These are phyloP conservation scores for Silurus glanis DNA, from an alignment of 2,113 vertebrate genomes.

Conservation along the genomic window DNA sequence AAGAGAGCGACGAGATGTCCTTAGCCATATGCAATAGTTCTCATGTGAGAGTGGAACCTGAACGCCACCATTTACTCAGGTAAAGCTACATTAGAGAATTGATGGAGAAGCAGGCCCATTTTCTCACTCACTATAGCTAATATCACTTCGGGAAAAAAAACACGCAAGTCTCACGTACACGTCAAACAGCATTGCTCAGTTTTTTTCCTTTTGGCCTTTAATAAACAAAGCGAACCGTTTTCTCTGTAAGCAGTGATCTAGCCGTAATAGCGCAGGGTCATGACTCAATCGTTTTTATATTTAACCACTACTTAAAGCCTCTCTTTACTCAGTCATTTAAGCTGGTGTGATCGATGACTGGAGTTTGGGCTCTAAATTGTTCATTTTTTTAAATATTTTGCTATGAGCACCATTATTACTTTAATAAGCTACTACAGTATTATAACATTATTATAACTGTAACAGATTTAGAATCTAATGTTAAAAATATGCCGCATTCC, in stretches of 20 bases:
- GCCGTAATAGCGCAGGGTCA: slow-evolving; percentile 46
- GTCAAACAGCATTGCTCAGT: slow-evolving; percentile 42
- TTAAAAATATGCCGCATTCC: slow-evolving; percentile 55
- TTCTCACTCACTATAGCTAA: slow-evolving; percentile 44
- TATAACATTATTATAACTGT: slow-evolving; percentile 54
- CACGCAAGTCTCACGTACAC: slow-evolving; percentile 62
- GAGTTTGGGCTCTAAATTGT: slow-evolving; percentile 51
- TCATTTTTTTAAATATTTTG: slow-evolving; percentile 50
- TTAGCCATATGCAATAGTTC: slow-evolving; percentile 52
- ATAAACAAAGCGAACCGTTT: slow-evolving; percentile 56
- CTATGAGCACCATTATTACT: slow-evolving; percentile 52
- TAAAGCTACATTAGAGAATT: slow-evolving; percentile 64
- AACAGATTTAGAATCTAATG: slow-evolving; percentile 65
- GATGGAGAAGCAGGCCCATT: slow-evolving; percentile 47
- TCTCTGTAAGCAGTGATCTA: slow-evolving; percentile 51
- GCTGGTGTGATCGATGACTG: slow-evolving; percentile 54
- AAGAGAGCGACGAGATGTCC: slow-evolving; percentile 21
- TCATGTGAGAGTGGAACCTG: slow-evolving; percentile 61
- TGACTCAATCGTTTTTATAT: slow-evolving; percentile 56
- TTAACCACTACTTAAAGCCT: slow-evolving; percentile 57
- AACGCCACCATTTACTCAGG: slow-evolving; percentile 73
- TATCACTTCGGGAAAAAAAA: slow-evolving; percentile 31
- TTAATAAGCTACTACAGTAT: slow-evolving; percentile 59
- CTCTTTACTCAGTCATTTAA: slow-evolving; percentile 55
- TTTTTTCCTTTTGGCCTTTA: slow-evolving; percentile 52